These are phyloP conservation scores for Drosophila rhopaloa DNA, from an alignment of 1,140 invertebrate genomes.

Conservation along the genomic window DNA sequence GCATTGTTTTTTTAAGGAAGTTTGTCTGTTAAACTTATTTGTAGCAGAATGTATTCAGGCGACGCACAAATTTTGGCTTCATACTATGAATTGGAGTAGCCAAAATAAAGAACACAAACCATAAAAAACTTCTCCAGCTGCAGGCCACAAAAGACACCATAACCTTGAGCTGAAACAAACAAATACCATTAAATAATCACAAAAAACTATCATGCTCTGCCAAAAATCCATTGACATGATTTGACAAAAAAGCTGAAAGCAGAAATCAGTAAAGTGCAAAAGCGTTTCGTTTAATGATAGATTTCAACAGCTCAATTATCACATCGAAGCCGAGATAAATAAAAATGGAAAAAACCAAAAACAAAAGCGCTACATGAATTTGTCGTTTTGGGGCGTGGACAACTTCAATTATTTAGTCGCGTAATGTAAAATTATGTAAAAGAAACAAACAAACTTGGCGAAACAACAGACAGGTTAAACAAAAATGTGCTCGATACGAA, in stretches of 20 bases:
- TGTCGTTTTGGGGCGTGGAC: constrained; percentile 21
- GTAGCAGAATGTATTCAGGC: no score
- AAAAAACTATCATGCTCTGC: constrained; percentile 43
- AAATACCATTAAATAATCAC: constrained; percentile 30
- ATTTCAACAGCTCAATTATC: constrained; percentile 48
- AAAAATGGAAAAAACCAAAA: background rate
- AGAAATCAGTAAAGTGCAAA: constrained; percentile 20
- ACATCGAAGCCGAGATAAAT: constrained; percentile 13
- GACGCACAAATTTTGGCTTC: no score
- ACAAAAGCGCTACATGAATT: constrained; percentile 4
- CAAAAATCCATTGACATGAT: constrained; percentile 36
- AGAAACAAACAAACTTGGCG: constrained; percentile 30
- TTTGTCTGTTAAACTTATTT: no score
- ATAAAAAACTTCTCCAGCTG: background rate
- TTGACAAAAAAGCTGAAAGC: constrained; percentile 3
- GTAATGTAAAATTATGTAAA: constrained; percentile 51
- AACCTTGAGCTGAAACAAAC: constrained; percentile 46
- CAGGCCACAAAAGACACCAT: constrained; percentile 1
- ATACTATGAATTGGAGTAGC: no score
- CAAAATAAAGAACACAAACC: background rate
- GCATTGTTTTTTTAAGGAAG: no score
- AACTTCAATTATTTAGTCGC: constrained; percentile 33
- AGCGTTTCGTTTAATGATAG: constrained; percentile 23
- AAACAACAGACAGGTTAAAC: constrained; percentile 18
- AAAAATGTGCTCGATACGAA: constrained; percentile 42